Evolutionary conservation across 2,113 vertebrate genomes (phyloP), one percentile per base, ranked within the genome.

Genomic region (Pelobates fuscus): DNA sequence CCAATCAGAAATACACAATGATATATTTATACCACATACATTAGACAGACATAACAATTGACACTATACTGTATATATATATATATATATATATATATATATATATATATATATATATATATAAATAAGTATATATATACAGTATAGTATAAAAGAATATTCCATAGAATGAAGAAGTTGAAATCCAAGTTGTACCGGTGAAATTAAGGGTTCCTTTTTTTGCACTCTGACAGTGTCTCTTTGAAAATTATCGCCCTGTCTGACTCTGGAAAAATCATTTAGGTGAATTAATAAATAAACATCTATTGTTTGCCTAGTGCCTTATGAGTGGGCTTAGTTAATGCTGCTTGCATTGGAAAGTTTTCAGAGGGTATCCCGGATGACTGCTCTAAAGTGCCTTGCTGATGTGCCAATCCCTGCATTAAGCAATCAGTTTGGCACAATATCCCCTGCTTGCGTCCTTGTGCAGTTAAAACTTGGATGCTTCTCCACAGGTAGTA

Each of bases 371-470:
- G 49, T 59, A 43, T 75, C 52, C 62, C 62, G 37, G 62, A 58
- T 67, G 71, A 57, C 61, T 74, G 71, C 63, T 46, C 52, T 66
- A 44, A 66, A 58, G 30, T 25, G 30, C 32, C 8, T 29, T 6
- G 23, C 37, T 46, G 8, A 27, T 55, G 64, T 44, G 62, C 71
- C 71, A 67, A 25, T 30, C 52, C 21, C 5, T 67, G 52, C 62
- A 66, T 67, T 75, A 75, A 67, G 57, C 43, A 67, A 67, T 67
- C 63, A 66, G 46, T 75, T 29, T 67, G 52, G 63, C 52, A 59
- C 43, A 30, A 43, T 27, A 32, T 3, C 30, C 4, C 41, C 18
- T 72, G 14, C 58, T 43, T 41, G 59, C 46, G 17, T 65, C 29
- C 17, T 26, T 52, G 29, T 41, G n/a, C 24, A 58, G 20, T 26